Percentiles rank a stretch among this genome's conserved stretches.
Conservation (phyloP, 2,797 vertebrate genomes). For the Lithobates pipiens region DNA sequence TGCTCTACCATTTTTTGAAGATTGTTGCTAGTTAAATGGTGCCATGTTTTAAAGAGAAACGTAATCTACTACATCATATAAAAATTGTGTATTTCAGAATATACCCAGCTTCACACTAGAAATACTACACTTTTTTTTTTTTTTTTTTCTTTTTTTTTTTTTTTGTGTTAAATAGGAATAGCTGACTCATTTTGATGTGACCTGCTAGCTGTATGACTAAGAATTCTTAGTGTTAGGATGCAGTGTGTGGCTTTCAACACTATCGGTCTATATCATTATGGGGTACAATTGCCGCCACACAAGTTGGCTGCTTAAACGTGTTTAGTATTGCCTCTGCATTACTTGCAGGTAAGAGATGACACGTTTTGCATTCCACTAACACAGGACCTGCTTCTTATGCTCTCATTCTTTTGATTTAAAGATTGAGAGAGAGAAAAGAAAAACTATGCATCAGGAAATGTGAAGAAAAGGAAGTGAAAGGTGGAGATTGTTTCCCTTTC, state of each 20-base stretch:
- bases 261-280: neutral
- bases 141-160: conserved; percentile 13
- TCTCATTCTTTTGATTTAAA: conserved; percentile 43
- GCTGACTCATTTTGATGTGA: conserved; percentile 22
- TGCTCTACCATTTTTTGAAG: conserved; percentile 74
- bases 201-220: conserved; percentile 4
- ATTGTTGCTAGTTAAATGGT: conserved; percentile 70
- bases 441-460: conserved; percentile 37
- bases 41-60: conserved; percentile 62
- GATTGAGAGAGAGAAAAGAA: conserved; percentile 50
- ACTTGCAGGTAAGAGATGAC: conserved; percentile 4
- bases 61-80: conserved; percentile 55
- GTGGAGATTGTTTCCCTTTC: neutral
- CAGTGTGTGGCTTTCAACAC: conserved; percentile 6
- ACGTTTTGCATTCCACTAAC: conserved; percentile 42
- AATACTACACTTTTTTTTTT: neutral
- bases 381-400: neutral
- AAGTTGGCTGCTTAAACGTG: neutral
- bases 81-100: conserved; percentile 31
- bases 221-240: neutral
- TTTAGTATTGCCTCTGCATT: conserved; percentile 21
- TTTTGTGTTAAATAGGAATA: conserved; percentile 45
- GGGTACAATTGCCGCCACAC: neutral
- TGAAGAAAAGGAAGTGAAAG: neutral
- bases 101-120: conserved; percentile 31